phyloP scores from a whole-genome alignment of 2,113 vertebrate genomes.

The Pantherophis guttatus region DNA sequence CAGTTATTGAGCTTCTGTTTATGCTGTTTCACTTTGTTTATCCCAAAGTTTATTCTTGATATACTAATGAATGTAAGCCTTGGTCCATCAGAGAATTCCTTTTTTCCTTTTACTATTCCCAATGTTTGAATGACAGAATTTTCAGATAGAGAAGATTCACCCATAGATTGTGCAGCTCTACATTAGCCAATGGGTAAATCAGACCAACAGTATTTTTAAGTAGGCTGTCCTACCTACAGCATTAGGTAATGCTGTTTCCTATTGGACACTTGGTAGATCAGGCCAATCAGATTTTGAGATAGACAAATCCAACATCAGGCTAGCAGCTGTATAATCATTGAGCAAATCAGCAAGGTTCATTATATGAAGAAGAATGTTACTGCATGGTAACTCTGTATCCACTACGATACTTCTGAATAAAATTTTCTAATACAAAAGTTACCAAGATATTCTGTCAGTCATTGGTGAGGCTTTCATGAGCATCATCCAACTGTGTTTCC shows the following conservation, averaged over 20 bases:
- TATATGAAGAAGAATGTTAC: background rate
- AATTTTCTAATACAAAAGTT: background rate
- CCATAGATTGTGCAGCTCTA: background rate
- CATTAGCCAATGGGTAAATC: background rate
- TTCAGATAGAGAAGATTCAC: background rate
- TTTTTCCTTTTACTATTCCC: background rate
- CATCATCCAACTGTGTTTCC: background rate
- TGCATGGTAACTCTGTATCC: background rate
- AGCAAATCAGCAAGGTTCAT: background rate
- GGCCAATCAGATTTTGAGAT: background rate
- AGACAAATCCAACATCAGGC: background rate
- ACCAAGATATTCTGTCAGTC: background rate
- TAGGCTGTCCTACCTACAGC: background rate
- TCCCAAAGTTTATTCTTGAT: background rate
- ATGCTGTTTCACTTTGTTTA: background rate
- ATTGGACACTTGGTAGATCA: background rate
- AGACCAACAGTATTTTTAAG: background rate
- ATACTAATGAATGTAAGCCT: background rate
- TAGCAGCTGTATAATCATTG: background rate
- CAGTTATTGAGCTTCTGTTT: background rate
- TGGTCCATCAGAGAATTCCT: background rate
- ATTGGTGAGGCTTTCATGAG: background rate
- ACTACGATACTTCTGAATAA: background rate
- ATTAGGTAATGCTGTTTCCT: background rate
- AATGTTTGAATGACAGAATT: background rate